Evolutionary conservation across 2,113 vertebrate genomes (phyloP).

Genomic region (Corythaixoides concolor): DNA sequence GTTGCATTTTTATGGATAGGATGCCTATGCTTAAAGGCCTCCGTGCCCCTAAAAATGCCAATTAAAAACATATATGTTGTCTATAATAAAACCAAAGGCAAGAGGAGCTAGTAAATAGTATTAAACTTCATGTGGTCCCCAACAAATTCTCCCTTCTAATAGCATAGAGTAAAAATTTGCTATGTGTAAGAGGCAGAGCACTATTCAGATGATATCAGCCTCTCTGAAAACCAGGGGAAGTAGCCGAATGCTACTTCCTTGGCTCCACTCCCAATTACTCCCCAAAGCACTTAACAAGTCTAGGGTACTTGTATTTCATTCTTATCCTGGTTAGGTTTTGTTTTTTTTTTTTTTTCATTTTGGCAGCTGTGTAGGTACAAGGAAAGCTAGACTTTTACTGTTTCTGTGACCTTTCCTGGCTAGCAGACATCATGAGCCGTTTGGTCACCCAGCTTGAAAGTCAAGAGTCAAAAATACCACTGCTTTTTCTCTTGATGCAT

Average conservation of each 20-base stretch:
- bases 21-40: neutral
- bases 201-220: neutral
- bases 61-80: neutral
- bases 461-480: neutral
- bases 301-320: neutral
- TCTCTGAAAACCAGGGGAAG: neutral
- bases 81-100: neutral
- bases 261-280: neutral
- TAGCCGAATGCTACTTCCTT: neutral
- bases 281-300: neutral
- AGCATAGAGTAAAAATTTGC: neutral
- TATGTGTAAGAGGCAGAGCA: neutral
- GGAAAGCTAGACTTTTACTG: neutral
- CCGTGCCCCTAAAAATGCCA: neutral
- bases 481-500: neutral
- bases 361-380: fast-evolving
- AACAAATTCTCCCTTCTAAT: neutral
- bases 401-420: neutral
- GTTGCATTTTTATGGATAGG: neutral
- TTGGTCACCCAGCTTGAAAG: neutral
- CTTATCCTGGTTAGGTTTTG: neutral
- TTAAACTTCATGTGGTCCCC: neutral
- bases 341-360: neutral
- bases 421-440: neutral
- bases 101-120: neutral